A percentile compares a stretch with the other conserved stretches of the same genome.
Evolutionary conservation across 2,888 invertebrate genomes (phyloP).

Genomic region (Aphodius sticticus): DNA sequence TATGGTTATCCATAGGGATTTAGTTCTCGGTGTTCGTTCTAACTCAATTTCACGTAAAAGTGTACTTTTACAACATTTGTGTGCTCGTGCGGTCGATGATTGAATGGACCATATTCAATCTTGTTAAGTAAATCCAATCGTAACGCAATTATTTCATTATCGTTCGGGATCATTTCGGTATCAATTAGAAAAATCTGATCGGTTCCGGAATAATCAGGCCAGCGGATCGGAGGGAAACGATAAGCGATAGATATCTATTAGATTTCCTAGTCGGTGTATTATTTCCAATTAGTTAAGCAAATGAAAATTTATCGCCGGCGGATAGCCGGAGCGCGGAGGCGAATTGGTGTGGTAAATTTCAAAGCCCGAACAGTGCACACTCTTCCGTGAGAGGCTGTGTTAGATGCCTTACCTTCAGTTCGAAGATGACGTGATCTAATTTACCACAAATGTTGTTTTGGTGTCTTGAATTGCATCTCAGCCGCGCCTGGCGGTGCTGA

Average conservation of each 20-base stretch:
- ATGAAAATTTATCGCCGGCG: constrained; percentile 17
- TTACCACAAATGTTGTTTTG: constrained; percentile 25
- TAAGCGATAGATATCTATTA: neutral
- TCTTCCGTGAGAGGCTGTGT: neutral
- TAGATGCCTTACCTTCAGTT: constrained; percentile 17
- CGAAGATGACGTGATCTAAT: constrained; percentile 22
- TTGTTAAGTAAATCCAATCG: neutral
- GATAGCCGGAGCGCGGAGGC: neutral
- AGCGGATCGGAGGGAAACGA: neutral
- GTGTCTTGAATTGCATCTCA: constrained; percentile 10
- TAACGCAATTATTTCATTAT: neutral
- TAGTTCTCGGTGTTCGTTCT: no score
- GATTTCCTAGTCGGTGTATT: constrained; percentile 9
- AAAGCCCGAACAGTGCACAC: neutral
- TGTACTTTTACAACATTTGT: neutral
- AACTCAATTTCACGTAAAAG: neutral
- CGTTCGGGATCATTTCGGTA: neutral
- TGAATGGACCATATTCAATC: neutral
- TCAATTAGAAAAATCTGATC: neutral
- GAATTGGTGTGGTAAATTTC: neutral
- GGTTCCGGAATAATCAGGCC: neutral
- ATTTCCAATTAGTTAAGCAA: constrained; percentile 25
- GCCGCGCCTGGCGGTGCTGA: neutral
- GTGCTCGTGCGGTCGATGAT: neutral
- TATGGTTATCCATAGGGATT: no score